Conservation (phyloP, 92 coral and sea anemone species). For the Parazoanthus atlanticus region DNA sequence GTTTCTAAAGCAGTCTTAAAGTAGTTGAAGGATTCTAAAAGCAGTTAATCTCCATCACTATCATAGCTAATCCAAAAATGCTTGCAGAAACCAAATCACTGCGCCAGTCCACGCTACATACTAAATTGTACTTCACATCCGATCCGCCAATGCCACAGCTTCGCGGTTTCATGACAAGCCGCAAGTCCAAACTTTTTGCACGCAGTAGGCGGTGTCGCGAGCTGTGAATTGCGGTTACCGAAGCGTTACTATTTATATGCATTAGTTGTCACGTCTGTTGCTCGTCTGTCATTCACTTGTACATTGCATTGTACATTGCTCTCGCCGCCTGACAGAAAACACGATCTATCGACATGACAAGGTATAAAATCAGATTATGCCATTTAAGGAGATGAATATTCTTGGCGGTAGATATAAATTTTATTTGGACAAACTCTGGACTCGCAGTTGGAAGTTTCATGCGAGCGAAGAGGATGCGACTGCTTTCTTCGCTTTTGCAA, state of each 20-base stretch:
- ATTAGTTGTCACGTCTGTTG: constrained; percentile 1
- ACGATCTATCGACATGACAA: neutral
- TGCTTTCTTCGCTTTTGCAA: neutral
- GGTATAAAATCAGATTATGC: constrained; percentile 1
- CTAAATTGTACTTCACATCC: too few relatives aligned
- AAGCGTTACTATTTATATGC: neutral
- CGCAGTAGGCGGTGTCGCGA: neutral
- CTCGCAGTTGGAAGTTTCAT: neutral
- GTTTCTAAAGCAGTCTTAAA: too few relatives aligned
- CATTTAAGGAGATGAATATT: constrained; percentile 3
- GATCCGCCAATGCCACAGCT: too few relatives aligned
- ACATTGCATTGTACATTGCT: neutral
- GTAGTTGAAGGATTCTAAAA: too few relatives aligned
- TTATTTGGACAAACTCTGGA: neutral
- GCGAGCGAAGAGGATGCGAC: neutral
- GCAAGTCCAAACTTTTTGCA: neutral
- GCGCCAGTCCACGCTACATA: too few relatives aligned
- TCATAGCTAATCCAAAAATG: too few relatives aligned
- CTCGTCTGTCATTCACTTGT: constrained; percentile 20
- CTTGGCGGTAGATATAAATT: constrained; percentile 12
- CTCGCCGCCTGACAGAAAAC: neutral
- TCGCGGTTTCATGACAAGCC: constrained; percentile 14
- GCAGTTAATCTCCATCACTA: too few relatives aligned
- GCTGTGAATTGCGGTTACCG: constrained; percentile 6
- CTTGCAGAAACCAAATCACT: too few relatives aligned